Conservation (phyloP, 2,113 vertebrate genomes). For the Ctenomys sociabilis region DNA sequence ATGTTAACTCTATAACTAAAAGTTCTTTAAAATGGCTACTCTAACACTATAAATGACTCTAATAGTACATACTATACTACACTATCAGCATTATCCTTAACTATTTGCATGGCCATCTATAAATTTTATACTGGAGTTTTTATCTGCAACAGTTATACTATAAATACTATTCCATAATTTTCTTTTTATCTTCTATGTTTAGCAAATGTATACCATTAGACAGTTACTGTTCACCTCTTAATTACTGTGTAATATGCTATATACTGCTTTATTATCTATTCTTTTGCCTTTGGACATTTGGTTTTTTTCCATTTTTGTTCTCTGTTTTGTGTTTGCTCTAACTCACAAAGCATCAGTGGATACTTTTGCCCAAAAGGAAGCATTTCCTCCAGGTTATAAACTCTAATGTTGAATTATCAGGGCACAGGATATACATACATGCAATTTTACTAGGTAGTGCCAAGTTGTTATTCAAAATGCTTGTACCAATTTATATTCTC, state of each 20-base stretch:
- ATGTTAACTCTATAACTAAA: not conserved
- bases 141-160: not conserved
- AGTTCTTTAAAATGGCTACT: not conserved
- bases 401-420: not conserved
- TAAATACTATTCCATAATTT: not conserved
- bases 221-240: not conserved
- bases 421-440: not conserved
- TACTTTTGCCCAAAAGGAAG: not conserved
- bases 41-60: too few relatives aligned
- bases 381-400: not conserved
- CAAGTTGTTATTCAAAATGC: slow-evolving; percentile 30
- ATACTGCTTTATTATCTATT: not conserved
- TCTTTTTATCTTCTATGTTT: not conserved
- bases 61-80: too few relatives aligned
- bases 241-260: not conserved
- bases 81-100: too few relatives aligned
- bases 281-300: not conserved
- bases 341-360: not conserved
- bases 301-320: not conserved
- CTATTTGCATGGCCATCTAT: not conserved
- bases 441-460: slow-evolving; percentile 11
- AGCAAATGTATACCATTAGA: not conserved
- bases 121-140: not conserved
- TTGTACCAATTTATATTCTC: slow-evolving; percentile 17
- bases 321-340: not conserved